A percentile compares a stretch with the other conserved stretches of the same genome.
Evolutionary conservation across 2,888 invertebrate species (phyloP).

Genomic region (Linnaemya vulpina): DNA sequence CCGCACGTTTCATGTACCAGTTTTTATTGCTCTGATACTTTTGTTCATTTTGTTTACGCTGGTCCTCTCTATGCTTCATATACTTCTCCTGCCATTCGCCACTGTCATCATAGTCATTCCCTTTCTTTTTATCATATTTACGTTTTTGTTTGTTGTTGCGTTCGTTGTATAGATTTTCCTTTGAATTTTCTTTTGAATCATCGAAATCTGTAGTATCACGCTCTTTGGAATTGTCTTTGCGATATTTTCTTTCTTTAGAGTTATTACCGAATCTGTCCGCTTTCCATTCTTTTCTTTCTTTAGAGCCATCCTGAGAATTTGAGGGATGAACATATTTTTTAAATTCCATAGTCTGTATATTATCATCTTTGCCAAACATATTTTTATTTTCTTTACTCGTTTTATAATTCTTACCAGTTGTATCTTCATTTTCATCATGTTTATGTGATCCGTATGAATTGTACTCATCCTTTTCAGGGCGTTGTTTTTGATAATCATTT

Average conservation of each 20-base stretch:
- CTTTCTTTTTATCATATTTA: constrained; percentile 32
- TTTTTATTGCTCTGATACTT: constrained; percentile 77
- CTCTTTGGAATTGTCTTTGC: constrained; percentile 64
- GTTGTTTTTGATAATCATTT: constrained; percentile 39
- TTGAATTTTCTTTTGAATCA: constrained; percentile 42
- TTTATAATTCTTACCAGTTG: constrained; percentile 5
- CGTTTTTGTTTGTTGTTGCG: constrained; percentile 52
- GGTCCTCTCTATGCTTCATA: constrained; percentile 79
- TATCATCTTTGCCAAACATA: constrained; percentile 20
- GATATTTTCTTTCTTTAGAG: constrained; percentile 52
- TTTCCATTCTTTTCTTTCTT: constrained; percentile 65
- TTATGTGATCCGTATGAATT: background rate
- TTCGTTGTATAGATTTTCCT: constrained; percentile 65
- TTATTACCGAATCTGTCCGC: constrained; percentile 30
- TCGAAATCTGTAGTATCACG: constrained; percentile 42
- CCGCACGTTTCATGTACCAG: constrained; percentile 81
- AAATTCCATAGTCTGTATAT: constrained; percentile 55
- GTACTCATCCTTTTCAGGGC: background rate
- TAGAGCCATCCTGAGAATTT: constrained; percentile 62
- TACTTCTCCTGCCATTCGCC: constrained; percentile 73
- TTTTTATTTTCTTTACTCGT: constrained; percentile 26
- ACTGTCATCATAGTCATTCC: constrained; percentile 45
- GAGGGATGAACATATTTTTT: constrained; percentile 33
- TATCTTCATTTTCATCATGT: background rate
- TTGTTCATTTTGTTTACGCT: constrained; percentile 75